A percentile compares a stretch with the other conserved stretches of the same genome.
phyloP scores from a whole-genome alignment of 1,140 invertebrate species.

The Apis cerana region DNA sequence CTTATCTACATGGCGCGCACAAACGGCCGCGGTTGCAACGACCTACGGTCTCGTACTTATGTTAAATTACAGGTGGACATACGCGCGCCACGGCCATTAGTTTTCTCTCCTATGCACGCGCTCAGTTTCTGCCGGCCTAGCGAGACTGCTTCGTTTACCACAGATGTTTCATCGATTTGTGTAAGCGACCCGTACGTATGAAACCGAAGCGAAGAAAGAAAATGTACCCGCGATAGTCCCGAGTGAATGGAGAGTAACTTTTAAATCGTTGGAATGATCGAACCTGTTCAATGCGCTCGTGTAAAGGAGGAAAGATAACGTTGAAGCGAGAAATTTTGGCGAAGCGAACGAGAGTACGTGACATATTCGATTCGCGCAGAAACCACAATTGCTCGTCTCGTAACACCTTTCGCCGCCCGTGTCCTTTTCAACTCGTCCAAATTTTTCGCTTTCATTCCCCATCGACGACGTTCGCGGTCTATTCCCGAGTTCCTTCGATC shows the following conservation, averaged over 20 bases:
- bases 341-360: too few species aligned
- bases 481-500: conserved; percentile 49
- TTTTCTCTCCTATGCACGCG: conserved; percentile 52
- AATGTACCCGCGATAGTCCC: too few species aligned
- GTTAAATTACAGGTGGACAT: conserved; percentile 64
- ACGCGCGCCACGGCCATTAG: conserved; percentile 53
- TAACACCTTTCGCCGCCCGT: not conserved
- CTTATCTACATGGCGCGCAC: conserved; percentile 49
- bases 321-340: too few species aligned
- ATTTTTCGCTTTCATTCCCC: conserved; percentile 26
- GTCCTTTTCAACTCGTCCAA: not conserved
- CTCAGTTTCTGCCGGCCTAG: not conserved
- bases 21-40: conserved; percentile 17
- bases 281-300: too few species aligned
- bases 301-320: too few species aligned
- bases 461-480: conserved; percentile 1
- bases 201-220: not conserved
- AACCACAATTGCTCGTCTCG: not conserved
- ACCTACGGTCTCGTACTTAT: conserved; percentile 46
- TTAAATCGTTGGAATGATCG: too few species aligned
- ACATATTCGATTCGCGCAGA: too few species aligned
- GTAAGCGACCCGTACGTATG: not conserved
- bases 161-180: conserved; percentile 50
- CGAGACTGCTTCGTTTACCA: not conserved
- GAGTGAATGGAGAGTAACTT: too few species aligned